Conservation (phyloP, 2,113 vertebrate species). For the Takifugu bimaculatus region DNA sequence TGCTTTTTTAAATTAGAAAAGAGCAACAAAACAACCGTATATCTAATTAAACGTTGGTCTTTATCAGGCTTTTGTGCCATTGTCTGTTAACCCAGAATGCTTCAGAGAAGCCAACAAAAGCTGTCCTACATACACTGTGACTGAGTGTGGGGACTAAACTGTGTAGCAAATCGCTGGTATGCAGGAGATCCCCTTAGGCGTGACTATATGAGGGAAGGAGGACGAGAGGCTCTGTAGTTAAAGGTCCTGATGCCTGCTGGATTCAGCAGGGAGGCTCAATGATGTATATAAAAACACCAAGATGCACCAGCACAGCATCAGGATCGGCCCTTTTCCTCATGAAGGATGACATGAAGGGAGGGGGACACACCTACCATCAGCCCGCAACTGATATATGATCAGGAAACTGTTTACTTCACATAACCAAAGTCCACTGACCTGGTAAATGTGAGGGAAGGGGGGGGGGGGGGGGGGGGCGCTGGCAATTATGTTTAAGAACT, state of each 20-base stretch:
- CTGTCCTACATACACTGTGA: slow-evolving; percentile 59
- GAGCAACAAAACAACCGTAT: slow-evolving; percentile 4
- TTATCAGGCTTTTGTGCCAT: slow-evolving; percentile 55
- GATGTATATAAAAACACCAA: not conserved
- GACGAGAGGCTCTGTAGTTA: not conserved
- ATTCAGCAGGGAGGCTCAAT: not conserved
- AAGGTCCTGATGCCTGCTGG: not conserved
- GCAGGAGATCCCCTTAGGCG: slow-evolving; percentile 51
- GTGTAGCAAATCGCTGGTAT: slow-evolving; percentile 43
- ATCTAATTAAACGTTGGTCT: slow-evolving; percentile 42
- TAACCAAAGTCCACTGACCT: slow-evolving; percentile 57
- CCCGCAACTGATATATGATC: slow-evolving; percentile 24
- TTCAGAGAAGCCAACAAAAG: slow-evolving; percentile 55
- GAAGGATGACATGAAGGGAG: not conserved
- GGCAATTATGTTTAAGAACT: slow-evolving; percentile 35
- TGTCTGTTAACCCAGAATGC: slow-evolving; percentile 36
- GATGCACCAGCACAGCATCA: not conserved
- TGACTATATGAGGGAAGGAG: slow-evolving; percentile 12
- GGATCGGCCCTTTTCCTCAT: not conserved
- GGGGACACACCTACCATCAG: not conserved
- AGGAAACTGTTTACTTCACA: slow-evolving; percentile 40
- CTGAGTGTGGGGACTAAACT: slow-evolving; percentile 50
- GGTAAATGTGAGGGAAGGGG: slow-evolving; percentile 46
- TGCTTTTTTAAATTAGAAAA: slow-evolving; percentile 9
- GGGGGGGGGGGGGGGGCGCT: slow-evolving; percentile 28